Conservation (phyloP, 2,888 invertebrate species). For the Azorinus chamasolen region DNA sequence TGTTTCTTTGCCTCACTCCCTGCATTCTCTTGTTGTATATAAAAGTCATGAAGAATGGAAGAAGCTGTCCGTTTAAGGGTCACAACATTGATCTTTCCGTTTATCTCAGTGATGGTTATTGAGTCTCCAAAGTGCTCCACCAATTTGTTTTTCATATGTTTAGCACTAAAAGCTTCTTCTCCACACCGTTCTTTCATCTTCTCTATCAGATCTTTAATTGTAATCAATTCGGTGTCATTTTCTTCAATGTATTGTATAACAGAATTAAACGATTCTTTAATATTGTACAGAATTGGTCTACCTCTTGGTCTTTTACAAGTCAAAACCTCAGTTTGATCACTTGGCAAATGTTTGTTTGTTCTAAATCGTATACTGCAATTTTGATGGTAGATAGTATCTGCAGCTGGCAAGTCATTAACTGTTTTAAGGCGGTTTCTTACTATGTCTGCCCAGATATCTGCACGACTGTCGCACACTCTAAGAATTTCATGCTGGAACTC, state of each 20-base stretch:
- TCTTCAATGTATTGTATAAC: slow-evolving; percentile 33
- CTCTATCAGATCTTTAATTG: too few relatives aligned
- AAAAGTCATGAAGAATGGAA: too few relatives aligned
- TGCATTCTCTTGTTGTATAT: slow-evolving; percentile 63
- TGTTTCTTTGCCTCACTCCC: slow-evolving; percentile 62
- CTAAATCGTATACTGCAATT: slow-evolving; percentile 61
- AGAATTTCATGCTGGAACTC: slow-evolving; percentile 27
- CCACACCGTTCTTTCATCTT: too few relatives aligned
- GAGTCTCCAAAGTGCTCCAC: too few relatives aligned
- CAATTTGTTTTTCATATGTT: slow-evolving; percentile 4
- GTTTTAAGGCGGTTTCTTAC: slow-evolving; percentile 33
- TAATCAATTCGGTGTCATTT: slow-evolving; percentile 46
- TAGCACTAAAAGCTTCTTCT: slow-evolving; percentile 28
- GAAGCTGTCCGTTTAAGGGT: slow-evolving; percentile 54
- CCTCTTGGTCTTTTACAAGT: not conserved
- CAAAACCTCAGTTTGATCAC: not conserved
- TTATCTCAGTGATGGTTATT: slow-evolving; percentile 56
- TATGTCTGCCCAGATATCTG: slow-evolving; percentile 26
- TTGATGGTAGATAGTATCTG: slow-evolving; percentile 65
- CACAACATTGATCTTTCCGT: slow-evolving; percentile 57
- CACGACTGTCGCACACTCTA: slow-evolving; percentile 5
- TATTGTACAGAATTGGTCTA: not conserved
- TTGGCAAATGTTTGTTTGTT: slow-evolving; percentile 24
- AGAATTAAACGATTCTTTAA: slow-evolving; percentile 23
- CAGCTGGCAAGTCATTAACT: too few relatives aligned